Conservation (phyloP, 35 echinoderm and acorn worm genomes). For the Stichopus chloronotus region DNA sequence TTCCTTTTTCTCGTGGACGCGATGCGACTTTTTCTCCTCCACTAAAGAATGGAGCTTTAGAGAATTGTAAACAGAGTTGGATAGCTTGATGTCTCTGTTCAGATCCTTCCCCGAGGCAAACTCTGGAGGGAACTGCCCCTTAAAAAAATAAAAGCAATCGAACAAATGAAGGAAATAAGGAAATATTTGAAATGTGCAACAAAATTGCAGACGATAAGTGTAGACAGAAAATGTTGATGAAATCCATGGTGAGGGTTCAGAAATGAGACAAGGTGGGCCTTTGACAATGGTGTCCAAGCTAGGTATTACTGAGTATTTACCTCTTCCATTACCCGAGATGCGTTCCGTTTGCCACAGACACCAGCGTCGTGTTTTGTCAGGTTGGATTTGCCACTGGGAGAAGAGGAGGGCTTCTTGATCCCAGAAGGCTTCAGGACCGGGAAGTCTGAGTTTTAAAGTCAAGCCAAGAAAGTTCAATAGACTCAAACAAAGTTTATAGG, state of each 20-base stretch:
- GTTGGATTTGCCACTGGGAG: constrained; percentile 38
- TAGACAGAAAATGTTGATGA: too few relatives aligned
- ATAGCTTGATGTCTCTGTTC: constrained; percentile 82
- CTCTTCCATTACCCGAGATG: constrained; percentile 83
- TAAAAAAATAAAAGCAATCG: background rate
- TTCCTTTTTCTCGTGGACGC: constrained; percentile 94
- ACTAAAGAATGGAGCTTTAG: constrained; percentile 81
- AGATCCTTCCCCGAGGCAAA: constrained; percentile 77
- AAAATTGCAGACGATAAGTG: too few relatives aligned
- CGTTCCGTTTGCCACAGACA: constrained; percentile 86
- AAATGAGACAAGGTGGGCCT: too few relatives aligned
- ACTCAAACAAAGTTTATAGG: background rate
- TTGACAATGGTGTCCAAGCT: too few relatives aligned
- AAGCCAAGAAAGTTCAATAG: background rate
- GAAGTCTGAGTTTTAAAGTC: constrained; percentile 1
- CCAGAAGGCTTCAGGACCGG: background rate
- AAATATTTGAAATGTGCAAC: background rate
- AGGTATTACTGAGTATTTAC: constrained; percentile 36
- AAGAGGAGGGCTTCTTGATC: background rate
- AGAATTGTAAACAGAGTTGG: constrained; percentile 85
- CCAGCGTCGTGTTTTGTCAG: constrained; percentile 86
- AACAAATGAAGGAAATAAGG: background rate
- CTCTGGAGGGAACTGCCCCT: constrained; percentile 81
- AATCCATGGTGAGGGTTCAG: background rate
- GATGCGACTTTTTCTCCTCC: constrained; percentile 86